Evolutionary conservation across 2,113 vertebrate species (phyloP), one percentile per base, ranked within the genome.

Genomic region (Strix uralensis): DNA sequence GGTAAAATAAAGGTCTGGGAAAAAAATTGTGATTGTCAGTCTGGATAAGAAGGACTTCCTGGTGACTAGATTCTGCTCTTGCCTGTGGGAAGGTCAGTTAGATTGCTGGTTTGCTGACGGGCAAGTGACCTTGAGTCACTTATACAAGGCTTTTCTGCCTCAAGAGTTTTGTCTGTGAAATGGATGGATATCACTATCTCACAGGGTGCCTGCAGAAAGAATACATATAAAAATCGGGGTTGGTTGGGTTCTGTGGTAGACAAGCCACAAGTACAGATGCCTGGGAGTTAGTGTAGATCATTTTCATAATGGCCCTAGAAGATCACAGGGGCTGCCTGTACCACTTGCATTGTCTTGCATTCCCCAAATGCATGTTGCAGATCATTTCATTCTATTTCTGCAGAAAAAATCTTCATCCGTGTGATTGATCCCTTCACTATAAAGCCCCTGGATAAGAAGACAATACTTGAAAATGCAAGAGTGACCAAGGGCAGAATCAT

Each of bases 351-450:
- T 81, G n/a, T 36, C 58, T 79, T 88, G 10, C 7, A 7, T 69
- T 65, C 74, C 92, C 21, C 42, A 90, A 42, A 82, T 71, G 62
- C 49, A 19, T 23, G 9, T 82, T 86, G 57, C 26, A 74, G 70
- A 87, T 87, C 0, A 40, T 81, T 80, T 46, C 7, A 19, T 65
- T 97, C 36, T 85, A n/a, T 70, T 85, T 77, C 92, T 95, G 11
- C 97, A 99, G 99, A 99, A 59, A 98, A 98, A 95, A 98, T 99
- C 94, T 96, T 65, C 49, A 96, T 99, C 87, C 98, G 99, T 44
- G 98, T 99, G 69, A 98, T 99, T 75, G 99, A 99, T 95, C 99
- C 97, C 34, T 99, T 99, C 96, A 99, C 99, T 86, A 98, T 99
- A 97, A 99, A 99, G 97, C 99, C 99, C 10, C 97, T 99, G 98